Evolutionary conservation across 2,888 invertebrate genomes (phyloP), one percentile per base, ranked within the genome.

Genomic region (Salticus scenicus): DNA sequence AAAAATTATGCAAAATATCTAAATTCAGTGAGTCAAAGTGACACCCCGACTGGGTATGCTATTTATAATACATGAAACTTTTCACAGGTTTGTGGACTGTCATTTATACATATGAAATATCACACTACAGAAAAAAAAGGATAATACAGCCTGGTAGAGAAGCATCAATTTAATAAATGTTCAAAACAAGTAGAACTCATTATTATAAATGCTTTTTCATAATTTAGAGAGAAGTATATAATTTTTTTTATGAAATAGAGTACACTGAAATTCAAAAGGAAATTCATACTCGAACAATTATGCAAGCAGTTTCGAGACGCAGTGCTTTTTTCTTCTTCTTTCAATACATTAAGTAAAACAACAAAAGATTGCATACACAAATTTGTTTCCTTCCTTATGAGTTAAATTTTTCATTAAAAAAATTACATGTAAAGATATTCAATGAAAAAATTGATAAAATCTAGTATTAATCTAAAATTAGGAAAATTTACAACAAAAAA

Each of bases 391-490:
- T 1, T 1, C 24, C 4, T 24, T 7, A 57, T 5, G 24, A 57
- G 57, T 24, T 57, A 57, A 57, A 24, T 57, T 47, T 57, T 24
- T 57, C 57, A 57, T 24, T 71, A 71, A 71, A 79, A 72, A 24
- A 74, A 74, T 20, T 31, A 70, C 69, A 72, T 66, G 37, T 75
- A 72, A 83, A 69, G 37, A 37, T 30, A 51, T 57, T 72, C 63
- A 33, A 57, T n/a, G 67, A 41, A 69, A 77, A 76, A 83, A 72
- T 83, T 77, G 77, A 83, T 83, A 83, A 83, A 83, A 83, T 77
- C 83, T 83, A 77, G 73, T 83, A 77, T 83, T 83, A 83, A 77
- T 83, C 83, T 83, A 83, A 83, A 83, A 83, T 73, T 83, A 77
- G 77, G 67, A 77, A 83, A 83, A 83, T 77, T 77, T 77, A 77